Evolutionary conservation across 2,113 vertebrate genomes (phyloP), one percentile per base, ranked within the genome.

Genomic region (Dendrocopos noguchii): DNA sequence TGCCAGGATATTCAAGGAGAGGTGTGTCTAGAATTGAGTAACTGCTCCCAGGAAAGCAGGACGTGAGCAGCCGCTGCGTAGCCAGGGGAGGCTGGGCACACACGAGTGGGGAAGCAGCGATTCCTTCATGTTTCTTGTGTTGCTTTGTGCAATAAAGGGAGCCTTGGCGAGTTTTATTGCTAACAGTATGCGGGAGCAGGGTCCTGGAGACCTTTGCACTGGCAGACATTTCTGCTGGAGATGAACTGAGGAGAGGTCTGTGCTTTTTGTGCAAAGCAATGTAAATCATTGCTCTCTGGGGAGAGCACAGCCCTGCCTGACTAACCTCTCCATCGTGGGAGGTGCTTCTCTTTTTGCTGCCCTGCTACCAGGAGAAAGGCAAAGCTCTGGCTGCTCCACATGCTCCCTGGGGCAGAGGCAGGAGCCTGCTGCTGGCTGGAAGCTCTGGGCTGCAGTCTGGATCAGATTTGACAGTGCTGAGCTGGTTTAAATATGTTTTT

Each of bases 391-490:
- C 61, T 21, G 46, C 81, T 67, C 65, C 16, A 2, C 33, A 1
- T 3, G 29, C 29, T 76, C 29, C 60, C 4, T 2, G n/a, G 34
- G 57, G 42, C 65, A 52, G 47, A 33, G 53, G 18, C 44, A 34
- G 74, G 55, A 68, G 55, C 4, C 15, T 6, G 25, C 53, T 55
- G 53, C n/a, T 27, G 25, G 9, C 60, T 24, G 22, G 50, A 29
- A 46, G 36, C 33, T 61, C 50, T 15, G 21, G 7, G 1, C 57
- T 3, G 1, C 34, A 9, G 17, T 3, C 27, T 1, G 1, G 24
- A 10, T 5, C 17, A 4, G 47, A 10, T 50, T 34, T 63, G 34
- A 27, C 6, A 6, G 31, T 3, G 6, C 50, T 25, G 7, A 14
- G 16, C n/a, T 55, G 29, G 29, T 28, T 47, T 34, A 34, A 25